phyloP scores from a whole-genome alignment of 1,140 invertebrate genomes.

The Bombyx mandarina region DNA sequence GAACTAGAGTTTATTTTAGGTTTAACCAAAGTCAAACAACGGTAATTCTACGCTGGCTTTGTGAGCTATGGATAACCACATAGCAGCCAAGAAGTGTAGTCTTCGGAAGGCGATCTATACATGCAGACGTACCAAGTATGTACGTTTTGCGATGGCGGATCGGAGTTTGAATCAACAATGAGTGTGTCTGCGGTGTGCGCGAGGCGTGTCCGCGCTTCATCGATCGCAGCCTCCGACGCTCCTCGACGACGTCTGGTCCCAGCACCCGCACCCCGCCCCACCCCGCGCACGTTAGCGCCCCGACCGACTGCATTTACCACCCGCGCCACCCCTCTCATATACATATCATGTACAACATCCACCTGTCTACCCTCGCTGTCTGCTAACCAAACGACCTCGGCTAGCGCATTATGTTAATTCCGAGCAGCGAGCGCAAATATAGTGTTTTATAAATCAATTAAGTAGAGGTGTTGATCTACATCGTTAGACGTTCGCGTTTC shows the following conservation, averaged over 20 bases:
- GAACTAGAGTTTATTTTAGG: too few relatives aligned
- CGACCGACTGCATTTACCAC: slow-evolving; percentile 68
- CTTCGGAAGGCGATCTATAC: too few relatives aligned
- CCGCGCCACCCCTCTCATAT: slow-evolving; percentile 31
- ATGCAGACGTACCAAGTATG: too few relatives aligned
- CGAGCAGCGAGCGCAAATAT: background rate
- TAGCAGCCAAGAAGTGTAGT: too few relatives aligned
- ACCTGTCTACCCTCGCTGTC: slow-evolving; percentile 41
- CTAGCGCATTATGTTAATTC: background rate
- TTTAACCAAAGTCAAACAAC: too few relatives aligned
- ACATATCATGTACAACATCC: slow-evolving; percentile 31
- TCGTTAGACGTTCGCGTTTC: slow-evolving; percentile 22
- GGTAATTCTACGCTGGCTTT: too few relatives aligned
- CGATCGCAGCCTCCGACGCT: slow-evolving; percentile 66
- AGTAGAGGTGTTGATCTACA: slow-evolving; percentile 45
- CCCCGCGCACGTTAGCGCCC: slow-evolving; percentile 60
- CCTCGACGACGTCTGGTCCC: slow-evolving; percentile 61
- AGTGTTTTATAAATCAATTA: slow-evolving; percentile 18
- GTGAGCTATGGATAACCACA: too few relatives aligned
- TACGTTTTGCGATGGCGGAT: slow-evolving; percentile 9
- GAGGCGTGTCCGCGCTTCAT: slow-evolving; percentile 69
- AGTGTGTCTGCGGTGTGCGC: slow-evolving; percentile 43
- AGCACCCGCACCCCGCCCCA: slow-evolving; percentile 15
- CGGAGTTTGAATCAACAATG: slow-evolving; percentile 45
- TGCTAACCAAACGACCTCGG: slow-evolving; percentile 11